These are phyloP conservation scores for Clistopyga incitator DNA, from an alignment of 2,888 invertebrate genomes.

Conservation along the genomic window DNA sequence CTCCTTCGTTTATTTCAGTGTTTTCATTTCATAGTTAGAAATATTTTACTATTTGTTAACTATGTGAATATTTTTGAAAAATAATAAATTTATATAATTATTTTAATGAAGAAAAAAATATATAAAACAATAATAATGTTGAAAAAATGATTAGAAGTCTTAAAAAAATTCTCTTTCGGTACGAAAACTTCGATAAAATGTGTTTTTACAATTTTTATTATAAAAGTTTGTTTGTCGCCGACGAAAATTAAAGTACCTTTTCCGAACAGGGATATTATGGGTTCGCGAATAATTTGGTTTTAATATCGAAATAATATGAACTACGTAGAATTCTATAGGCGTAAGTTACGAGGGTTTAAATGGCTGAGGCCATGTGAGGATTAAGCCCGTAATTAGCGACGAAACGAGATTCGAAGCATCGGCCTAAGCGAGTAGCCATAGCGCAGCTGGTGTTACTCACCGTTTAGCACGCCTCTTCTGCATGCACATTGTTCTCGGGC, in stretches of 20 bases:
- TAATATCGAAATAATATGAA: background rate
- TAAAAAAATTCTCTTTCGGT: no score
- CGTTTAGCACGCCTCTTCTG: conserved; percentile 14
- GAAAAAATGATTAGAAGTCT: no score
- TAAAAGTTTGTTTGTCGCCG: background rate
- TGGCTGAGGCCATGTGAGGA: background rate
- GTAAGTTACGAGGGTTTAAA: background rate
- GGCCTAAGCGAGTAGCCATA: conserved; percentile 13
- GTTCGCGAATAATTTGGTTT: background rate
- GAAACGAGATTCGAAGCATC: conserved; percentile 23
- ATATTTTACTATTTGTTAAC: no score
- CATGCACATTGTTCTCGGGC: conserved; percentile 33
- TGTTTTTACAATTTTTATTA: background rate
- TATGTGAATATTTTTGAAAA: no score
- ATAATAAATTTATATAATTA: no score
- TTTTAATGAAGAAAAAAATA: no score
- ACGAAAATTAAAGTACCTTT: no score
- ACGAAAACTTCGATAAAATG: no score
- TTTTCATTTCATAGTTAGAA: no score
- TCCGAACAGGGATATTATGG: background rate
- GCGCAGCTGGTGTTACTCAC: conserved; percentile 9
- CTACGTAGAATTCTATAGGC: background rate
- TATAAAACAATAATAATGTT: no score
- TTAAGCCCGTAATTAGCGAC: conserved; percentile 13
- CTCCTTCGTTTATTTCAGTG: no score